Evolutionary conservation across 2,888 invertebrate genomes (phyloP), one percentile per base, ranked within the genome.

Genomic region (Dioctria rufipes): DNA sequence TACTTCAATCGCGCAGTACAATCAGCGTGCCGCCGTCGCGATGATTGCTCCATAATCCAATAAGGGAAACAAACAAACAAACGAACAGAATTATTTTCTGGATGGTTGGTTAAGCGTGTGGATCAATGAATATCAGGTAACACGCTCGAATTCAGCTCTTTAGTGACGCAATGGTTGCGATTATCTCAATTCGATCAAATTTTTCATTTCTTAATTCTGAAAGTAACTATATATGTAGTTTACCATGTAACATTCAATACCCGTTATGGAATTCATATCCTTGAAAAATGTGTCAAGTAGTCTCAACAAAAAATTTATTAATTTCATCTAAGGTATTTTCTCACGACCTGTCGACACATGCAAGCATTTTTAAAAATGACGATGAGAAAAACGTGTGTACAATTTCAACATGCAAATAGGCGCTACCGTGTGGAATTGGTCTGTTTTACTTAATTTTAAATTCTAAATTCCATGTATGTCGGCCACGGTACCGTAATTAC

Each of bases 1-100:
- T 81, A 80, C 80, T 80, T 65, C 73, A 49, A 65, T 80, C 73
- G 25, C 25, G 25, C 25, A 69, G 39, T 66, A 78, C 13, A 66
- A 78, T 54, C 65, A 54, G 65, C 40, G 43, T 46, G 63, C 63
- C 77, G 77, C 63, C 77, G 63, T 69, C 51, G 69, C 39, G 54
- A 69, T 69, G 51, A 69, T 69, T 69, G 49, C 69, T 69, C 11
- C 39, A 69, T 37, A 37, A 69, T 49, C 25, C 58, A 73, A 73
- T 42, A 42, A 73, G 25, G 73, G 42, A 73, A 73, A 73, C 25
- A 25, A 25, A 25, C 25, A 25, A 25, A 25, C 25, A 25, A 25
- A 58, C 60, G 58, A 73, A 60, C 60, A 73, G 42, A 39, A 73
- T 73, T 73, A 73, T 73, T 73, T 73, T 73, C 73, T 73, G 73